Evolutionary conservation across 2,888 invertebrate genomes (phyloP).

Genomic region (Trissonchulus latispiculum): DNA sequence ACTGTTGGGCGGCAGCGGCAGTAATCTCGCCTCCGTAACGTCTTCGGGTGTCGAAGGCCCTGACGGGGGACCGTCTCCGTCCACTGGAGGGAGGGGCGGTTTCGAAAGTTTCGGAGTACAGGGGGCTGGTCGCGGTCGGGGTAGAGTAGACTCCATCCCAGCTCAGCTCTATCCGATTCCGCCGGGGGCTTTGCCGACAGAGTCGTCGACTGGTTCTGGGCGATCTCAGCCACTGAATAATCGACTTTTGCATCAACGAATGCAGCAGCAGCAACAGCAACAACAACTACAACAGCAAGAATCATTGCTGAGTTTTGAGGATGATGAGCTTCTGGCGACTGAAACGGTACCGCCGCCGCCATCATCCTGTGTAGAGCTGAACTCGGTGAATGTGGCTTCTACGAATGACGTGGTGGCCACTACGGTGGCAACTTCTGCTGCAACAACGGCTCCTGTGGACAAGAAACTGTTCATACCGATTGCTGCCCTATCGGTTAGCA

Average conservation of each 20-base stretch:
- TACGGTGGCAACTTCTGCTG: no score
- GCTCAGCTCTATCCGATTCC: neutral
- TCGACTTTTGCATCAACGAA: neutral
- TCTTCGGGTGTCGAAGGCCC: neutral
- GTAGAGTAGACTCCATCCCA: neutral
- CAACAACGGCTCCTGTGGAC: no score
- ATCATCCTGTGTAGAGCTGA: no score
- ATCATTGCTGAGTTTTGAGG: neutral
- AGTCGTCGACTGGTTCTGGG: no score
- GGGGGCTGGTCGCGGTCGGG: neutral
- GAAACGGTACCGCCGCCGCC: no score
- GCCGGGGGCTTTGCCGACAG: no score
- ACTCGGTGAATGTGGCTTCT: no score
- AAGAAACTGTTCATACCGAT: neutral
- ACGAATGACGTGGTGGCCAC: no score
- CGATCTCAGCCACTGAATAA: neutral
- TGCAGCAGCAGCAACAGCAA: slow-evolving; percentile 5
- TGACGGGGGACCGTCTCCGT: neutral
- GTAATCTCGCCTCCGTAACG: neutral
- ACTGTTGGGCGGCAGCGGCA: no score
- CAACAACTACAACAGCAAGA: slow-evolving; percentile 15
- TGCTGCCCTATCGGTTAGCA: no score
- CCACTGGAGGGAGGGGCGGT: no score
- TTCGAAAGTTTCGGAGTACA: no score
- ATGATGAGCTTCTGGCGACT: neutral